These are phyloP conservation scores for fruit fly (Drosophila melanogaster) DNA, from an alignment of 1,140 invertebrate species.

Conservation along the genomic window Release_6_plus_ISO1_MT NT_033779.5:8462001-8462500, in stretches of 20 bases:
- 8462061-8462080: neutral
- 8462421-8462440: constrained; percentile 22
- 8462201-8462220: constrained; percentile 5
- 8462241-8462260: constrained; percentile 4
- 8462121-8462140: constrained; percentile 28
- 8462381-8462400: neutral
- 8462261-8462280: constrained; percentile 44
- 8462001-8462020: neutral
- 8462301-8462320: constrained; percentile 52
- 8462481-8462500: neutral
- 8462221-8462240: constrained; percentile 25
- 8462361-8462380: constrained; percentile 8
- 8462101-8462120: constrained; percentile 6
- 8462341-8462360: constrained; percentile 32
- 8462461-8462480: constrained; percentile 65
- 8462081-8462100: constrained; percentile 10
- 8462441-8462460: constrained; percentile 20
- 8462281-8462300: constrained; percentile 63
- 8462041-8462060: neutral
- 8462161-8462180: constrained; percentile 8
- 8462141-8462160: neutral
- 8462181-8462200: constrained; percentile 24
- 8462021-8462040: neutral
- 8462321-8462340: constrained; percentile 2
- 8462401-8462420: constrained; percentile 9